Conservation (phyloP, 2,113 vertebrate genomes). For the Cebidichthys violaceus region DNA sequence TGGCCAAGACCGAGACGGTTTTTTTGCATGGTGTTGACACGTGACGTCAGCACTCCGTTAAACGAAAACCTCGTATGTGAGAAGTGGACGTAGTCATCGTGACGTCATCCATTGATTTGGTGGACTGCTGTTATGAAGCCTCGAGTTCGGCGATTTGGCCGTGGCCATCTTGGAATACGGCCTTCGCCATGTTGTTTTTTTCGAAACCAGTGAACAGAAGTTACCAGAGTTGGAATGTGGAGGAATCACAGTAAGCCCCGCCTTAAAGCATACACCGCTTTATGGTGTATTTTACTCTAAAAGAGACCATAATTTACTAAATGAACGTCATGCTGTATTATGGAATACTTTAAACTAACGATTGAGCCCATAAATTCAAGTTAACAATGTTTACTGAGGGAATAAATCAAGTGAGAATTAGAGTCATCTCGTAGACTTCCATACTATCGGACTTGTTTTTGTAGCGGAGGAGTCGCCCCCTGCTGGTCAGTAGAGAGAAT, state of each 20-base stretch:
- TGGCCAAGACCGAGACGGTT: conserved; percentile 49
- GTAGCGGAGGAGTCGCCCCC: neutral
- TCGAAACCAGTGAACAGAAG: neutral
- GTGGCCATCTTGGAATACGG: neutral
- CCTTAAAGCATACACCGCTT: neutral
- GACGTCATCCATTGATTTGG: neutral
- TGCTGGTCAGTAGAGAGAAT: neutral
- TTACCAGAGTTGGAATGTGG: neutral
- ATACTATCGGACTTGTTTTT: neutral
- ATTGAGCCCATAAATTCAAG: neutral
- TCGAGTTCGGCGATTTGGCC: neutral
- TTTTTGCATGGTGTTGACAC: conserved; percentile 73
- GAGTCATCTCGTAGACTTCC: neutral
- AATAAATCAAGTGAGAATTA: neutral
- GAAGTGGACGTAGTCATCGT: neutral
- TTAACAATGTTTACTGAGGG: neutral
- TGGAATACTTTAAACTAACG: neutral
- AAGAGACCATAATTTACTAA: neutral
- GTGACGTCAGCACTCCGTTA: conserved; percentile 66
- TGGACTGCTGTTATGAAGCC: neutral
- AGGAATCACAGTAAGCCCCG: neutral
- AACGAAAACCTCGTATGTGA: neutral
- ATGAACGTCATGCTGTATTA: neutral
- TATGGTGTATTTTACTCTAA: neutral
- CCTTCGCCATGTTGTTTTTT: neutral